Conservation (phyloP, 2,888 invertebrate genomes). For the Carpatolechia fugitivella region DNA sequence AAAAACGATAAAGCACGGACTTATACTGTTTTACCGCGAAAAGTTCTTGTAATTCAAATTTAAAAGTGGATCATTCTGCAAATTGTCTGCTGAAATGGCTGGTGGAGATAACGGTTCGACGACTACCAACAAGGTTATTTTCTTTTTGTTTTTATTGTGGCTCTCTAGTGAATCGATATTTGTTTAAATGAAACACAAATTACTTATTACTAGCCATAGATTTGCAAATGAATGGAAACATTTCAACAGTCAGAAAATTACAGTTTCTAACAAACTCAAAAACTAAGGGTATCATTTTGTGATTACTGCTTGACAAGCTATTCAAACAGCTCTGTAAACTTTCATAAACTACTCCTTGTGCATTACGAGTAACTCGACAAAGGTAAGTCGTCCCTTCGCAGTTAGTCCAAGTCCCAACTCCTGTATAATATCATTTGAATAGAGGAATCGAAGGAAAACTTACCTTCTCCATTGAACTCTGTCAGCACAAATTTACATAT, state of each 20-base stretch:
- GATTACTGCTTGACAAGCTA: not conserved
- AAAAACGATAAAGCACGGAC: not conserved
- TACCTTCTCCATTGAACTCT: conserved; percentile 48
- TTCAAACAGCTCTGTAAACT: not conserved
- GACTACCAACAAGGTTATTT: conserved; percentile 38
- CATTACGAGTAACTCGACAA: not conserved
- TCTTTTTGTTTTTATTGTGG: not conserved
- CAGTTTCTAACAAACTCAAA: too few relatives aligned
- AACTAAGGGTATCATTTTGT: too few relatives aligned
- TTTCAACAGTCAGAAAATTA: too few relatives aligned
- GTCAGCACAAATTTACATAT: conserved; percentile 64
- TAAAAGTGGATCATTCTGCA: conserved; percentile 11
- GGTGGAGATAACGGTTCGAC: conserved; percentile 55
- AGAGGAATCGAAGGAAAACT: conserved; percentile 53
- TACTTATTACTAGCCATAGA: too few relatives aligned
- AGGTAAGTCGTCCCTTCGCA: conserved; percentile 36
- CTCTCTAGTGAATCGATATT: not conserved
- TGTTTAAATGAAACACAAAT: too few relatives aligned
- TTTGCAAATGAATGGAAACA: too few relatives aligned
- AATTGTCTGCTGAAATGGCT: conserved; percentile 46
- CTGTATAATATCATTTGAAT: conserved; percentile 61
- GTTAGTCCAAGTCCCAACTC: conserved; percentile 37
- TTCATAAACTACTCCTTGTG: not conserved
- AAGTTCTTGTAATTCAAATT: not conserved
- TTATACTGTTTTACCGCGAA: too few relatives aligned